Conservation (phyloP, 1,140 invertebrate species). For the Aphelenchoides fujianensis region DNA sequence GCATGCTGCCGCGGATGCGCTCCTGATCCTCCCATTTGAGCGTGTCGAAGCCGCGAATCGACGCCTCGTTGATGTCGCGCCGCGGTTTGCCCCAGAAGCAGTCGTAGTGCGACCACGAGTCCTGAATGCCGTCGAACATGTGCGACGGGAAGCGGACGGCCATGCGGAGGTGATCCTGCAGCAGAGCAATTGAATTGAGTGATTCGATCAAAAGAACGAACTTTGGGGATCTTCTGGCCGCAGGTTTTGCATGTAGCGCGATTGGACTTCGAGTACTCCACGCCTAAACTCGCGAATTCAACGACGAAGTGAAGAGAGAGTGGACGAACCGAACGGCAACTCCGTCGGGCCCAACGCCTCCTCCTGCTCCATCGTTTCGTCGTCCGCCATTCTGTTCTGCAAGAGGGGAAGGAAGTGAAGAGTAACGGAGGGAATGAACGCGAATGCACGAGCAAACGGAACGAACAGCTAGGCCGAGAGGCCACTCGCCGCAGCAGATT, state of each 20-base stretch:
- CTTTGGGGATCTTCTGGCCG: constrained; percentile 79
- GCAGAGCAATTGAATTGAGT: constrained; percentile 25
- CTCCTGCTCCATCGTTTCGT: too few relatives aligned
- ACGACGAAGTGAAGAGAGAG: too few relatives aligned
- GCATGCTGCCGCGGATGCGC: constrained; percentile 39
- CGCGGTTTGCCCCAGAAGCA: constrained; percentile 71
- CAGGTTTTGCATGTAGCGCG: constrained; percentile 78
- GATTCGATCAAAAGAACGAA: constrained; percentile 27
- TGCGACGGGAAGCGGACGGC: constrained; percentile 33
- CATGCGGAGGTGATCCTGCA: constrained; percentile 48
- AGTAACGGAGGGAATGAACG: too few relatives aligned
- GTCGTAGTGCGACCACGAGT: constrained; percentile 73
- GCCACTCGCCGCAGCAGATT: too few relatives aligned
- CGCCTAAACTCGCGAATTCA: too few relatives aligned
- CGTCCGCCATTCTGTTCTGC: too few relatives aligned
- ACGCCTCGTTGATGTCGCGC: constrained; percentile 47
- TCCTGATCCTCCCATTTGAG: constrained; percentile 56
- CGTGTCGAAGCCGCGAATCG: constrained; percentile 54
- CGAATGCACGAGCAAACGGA: too few relatives aligned
- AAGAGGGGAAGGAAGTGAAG: too few relatives aligned
- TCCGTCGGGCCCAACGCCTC: too few relatives aligned
- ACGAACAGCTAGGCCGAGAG: too few relatives aligned
- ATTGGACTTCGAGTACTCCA: constrained; percentile 85
- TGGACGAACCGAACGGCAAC: too few relatives aligned
- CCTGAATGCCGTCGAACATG: constrained; percentile 54